Conservation (phyloP, 2,797 vertebrate genomes). For the Sandelia bainsii region DNA sequence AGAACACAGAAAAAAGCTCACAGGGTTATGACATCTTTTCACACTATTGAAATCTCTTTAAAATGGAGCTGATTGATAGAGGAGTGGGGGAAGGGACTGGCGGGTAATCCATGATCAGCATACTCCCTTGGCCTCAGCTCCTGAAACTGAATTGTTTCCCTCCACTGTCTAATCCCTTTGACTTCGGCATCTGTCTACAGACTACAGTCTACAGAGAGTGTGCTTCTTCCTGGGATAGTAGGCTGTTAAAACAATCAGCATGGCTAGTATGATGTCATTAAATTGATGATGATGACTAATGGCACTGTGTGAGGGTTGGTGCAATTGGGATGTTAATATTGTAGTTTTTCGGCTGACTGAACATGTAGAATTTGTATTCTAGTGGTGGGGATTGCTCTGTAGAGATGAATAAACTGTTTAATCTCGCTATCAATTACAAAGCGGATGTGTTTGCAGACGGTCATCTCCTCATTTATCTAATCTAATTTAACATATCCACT, state of each 20-base stretch:
- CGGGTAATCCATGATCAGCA: conserved; percentile 29
- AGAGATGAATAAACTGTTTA: conserved; percentile 26
- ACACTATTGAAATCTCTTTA: not conserved
- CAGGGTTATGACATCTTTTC: not conserved
- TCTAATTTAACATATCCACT: conserved; percentile 42
- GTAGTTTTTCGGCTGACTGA: conserved; percentile 16
- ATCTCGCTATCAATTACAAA: conserved; percentile 39
- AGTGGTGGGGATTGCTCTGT: conserved; percentile 2
- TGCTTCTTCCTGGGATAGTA: not conserved
- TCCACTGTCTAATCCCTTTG: conserved; percentile 41
- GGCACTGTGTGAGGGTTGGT: conserved; percentile 19
- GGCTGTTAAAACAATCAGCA: conserved; percentile 28
- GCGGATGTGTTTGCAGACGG: conserved; percentile 35
- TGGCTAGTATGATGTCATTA: conserved; percentile 39
- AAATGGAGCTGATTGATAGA: not conserved
- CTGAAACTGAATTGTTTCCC: conserved; percentile 32
- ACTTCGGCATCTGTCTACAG: conserved; percentile 20
- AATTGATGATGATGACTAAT: conserved; percentile 47
- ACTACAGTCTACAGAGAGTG: conserved; percentile 3
- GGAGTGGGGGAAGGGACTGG: not conserved
- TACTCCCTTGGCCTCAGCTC: conserved; percentile 19
- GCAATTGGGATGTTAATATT: conserved; percentile 25
- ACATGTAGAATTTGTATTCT: conserved; percentile 16
- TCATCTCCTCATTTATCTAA: conserved; percentile 52
- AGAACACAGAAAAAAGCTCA: not conserved